phyloP scores from a whole-genome alignment of 2,113 vertebrate species.

The Ramphastos sulfuratus region DNA sequence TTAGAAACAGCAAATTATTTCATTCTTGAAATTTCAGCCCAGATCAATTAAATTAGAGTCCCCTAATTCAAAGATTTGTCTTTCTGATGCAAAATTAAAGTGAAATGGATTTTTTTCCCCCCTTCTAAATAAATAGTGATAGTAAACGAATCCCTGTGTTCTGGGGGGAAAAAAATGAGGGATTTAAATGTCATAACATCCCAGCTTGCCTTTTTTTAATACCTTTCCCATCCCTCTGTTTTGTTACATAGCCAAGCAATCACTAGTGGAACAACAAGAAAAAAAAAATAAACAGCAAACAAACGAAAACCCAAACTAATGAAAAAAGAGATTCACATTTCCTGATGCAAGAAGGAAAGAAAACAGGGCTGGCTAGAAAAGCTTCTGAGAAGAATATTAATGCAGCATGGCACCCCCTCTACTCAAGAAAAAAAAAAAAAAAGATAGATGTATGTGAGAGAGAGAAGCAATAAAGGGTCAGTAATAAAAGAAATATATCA shows the following conservation, averaged over 20 bases:
- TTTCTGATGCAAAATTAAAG: background rate
- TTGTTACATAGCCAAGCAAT: background rate
- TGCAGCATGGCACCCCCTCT: background rate
- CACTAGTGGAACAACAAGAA: background rate
- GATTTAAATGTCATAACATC: background rate
- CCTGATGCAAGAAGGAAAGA: background rate
- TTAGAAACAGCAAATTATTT: background rate
- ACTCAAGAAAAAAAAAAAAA: background rate
- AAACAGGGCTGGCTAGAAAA: background rate
- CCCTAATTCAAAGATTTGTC: background rate
- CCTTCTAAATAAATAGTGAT: too few species aligned
- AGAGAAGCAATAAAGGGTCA: conserved; percentile 67
- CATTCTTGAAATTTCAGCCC: background rate
- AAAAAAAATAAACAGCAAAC: background rate
- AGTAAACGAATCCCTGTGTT: background rate
- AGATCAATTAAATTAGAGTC: background rate
- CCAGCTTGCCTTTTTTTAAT: background rate
- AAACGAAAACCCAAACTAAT: too few species aligned
- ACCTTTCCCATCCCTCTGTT: background rate
- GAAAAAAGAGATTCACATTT: background rate
- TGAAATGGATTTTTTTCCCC: background rate
- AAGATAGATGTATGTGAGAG: conserved; percentile 14
- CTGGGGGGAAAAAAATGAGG: background rate
- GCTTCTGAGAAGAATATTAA: conserved; percentile 35
- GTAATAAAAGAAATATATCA: conserved; percentile 73